Evolutionary conservation across 2,888 invertebrate species (phyloP).

Genomic region (Hydropsyche betteni): DNA sequence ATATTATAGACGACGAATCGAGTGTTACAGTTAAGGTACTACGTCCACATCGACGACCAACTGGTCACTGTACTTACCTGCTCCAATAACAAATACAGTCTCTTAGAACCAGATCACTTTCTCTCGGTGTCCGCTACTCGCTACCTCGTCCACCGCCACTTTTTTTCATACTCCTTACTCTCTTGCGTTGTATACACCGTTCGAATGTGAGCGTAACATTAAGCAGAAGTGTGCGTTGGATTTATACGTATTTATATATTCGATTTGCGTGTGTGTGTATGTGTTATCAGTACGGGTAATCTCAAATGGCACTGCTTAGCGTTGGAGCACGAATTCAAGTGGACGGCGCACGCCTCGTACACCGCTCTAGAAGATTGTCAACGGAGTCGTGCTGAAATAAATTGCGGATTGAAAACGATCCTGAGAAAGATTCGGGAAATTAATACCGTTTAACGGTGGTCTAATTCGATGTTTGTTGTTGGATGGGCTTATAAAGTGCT

Average conservation of each 20-base stretch:
- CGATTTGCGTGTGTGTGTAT: constrained; percentile 12
- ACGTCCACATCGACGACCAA: constrained; percentile 23
- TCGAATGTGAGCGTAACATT: too few relatives aligned
- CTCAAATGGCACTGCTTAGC: constrained; percentile 30
- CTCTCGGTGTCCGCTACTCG: constrained; percentile 43
- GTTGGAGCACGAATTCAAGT: background rate
- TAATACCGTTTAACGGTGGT: background rate
- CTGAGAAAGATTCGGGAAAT: too few relatives aligned
- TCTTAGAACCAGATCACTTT: constrained; percentile 52
- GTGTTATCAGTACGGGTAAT: constrained; percentile 28
- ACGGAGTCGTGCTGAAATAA: too few relatives aligned
- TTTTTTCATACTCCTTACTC: constrained; percentile 28
- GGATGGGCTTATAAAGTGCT: too few relatives aligned
- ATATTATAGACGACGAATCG: constrained; percentile 32
- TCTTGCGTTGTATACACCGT: background rate
- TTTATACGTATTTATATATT: constrained; percentile 5
- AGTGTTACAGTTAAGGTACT: constrained; percentile 47
- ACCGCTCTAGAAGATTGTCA: too few relatives aligned
- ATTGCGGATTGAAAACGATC: background rate
- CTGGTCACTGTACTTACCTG: constrained; percentile 50
- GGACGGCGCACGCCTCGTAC: too few relatives aligned
- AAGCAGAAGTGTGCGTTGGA: background rate
- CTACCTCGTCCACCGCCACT: constrained; percentile 36
- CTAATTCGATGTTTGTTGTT: background rate
- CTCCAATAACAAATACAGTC: constrained; percentile 51